Evolutionary conservation across 2,888 invertebrate genomes (phyloP).

Genomic region (Eupeodes luniger): DNA sequence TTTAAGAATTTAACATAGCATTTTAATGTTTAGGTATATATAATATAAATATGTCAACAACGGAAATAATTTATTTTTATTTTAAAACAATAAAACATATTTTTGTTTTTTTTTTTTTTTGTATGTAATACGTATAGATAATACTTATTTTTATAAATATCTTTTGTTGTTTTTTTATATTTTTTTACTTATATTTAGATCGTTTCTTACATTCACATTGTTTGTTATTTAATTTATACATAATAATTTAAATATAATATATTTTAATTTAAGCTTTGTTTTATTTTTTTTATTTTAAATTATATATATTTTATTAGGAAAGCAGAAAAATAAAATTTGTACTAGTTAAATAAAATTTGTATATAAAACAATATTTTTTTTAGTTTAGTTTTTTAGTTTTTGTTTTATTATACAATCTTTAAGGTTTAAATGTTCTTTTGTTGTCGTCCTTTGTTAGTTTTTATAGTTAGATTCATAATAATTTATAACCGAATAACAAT

Average conservation of each 20-base stretch:
- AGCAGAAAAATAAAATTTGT: slow-evolving; percentile 57
- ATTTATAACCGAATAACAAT: slow-evolving; percentile 59
- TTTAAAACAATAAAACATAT: slow-evolving; percentile 78
- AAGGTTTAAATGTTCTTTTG: slow-evolving; percentile 8
- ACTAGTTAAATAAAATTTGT: slow-evolving; percentile 59
- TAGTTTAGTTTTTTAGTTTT: background rate
- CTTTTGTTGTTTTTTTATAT: slow-evolving; percentile 51
- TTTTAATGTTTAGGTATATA: slow-evolving; percentile 31
- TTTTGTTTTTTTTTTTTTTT: background rate
- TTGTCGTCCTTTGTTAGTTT: slow-evolving; percentile 2
- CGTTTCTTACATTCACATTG: slow-evolving; percentile 66
- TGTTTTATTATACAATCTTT: slow-evolving; percentile 38
- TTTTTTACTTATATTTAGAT: slow-evolving; percentile 59
- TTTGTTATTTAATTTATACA: slow-evolving; percentile 62
- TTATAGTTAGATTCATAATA: slow-evolving; percentile 19
- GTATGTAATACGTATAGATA: slow-evolving; percentile 75
- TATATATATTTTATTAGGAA: slow-evolving; percentile 1
- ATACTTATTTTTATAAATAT: slow-evolving; percentile 77
- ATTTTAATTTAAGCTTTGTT: slow-evolving; percentile 75
- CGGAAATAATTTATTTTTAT: slow-evolving; percentile 57
- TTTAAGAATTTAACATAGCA: slow-evolving; percentile 58
- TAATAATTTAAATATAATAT: slow-evolving; percentile 75
- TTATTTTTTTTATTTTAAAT: slow-evolving; percentile 1
- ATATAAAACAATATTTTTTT: slow-evolving; percentile 45
- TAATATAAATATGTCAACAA: slow-evolving; percentile 70